These are phyloP conservation scores for Drosophila infuscata DNA, from an alignment of 2,888 invertebrate species.

Conservation along the genomic window DNA sequence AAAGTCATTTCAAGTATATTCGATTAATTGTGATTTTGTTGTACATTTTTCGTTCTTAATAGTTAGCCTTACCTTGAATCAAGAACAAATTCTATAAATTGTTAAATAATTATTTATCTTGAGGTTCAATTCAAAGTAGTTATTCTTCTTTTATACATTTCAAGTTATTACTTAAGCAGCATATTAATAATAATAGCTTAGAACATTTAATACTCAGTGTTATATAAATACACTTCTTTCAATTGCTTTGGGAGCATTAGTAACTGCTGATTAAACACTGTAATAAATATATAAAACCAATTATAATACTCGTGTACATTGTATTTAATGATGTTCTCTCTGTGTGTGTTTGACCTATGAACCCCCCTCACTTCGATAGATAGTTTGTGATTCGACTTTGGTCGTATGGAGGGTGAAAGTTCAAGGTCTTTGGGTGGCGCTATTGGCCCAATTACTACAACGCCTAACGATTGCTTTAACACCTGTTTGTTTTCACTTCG, in stretches of 20 bases:
- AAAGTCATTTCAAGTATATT: not conserved
- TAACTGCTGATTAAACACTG: constrained; percentile 10
- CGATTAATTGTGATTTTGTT: not conserved
- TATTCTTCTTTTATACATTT: not conserved
- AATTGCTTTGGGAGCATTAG: constrained; percentile 11
- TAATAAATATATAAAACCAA: constrained; percentile 20
- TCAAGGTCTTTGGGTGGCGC: constrained; percentile 60
- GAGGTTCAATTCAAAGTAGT: not conserved
- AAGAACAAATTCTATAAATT: not conserved
- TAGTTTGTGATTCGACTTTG: constrained; percentile 36
- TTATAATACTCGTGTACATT: constrained; percentile 40
- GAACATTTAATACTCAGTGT: not conserved
- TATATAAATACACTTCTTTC: not conserved
- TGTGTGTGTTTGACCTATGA: constrained; percentile 35
- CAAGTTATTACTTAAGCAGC: not conserved
- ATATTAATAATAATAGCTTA: not conserved
- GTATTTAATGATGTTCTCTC: constrained; percentile 15
- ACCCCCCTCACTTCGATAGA: constrained; percentile 14
- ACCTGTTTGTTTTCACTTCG: constrained; percentile 65
- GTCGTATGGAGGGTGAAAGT: constrained; percentile 26
- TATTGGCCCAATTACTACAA: constrained; percentile 37
- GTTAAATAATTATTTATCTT: not conserved
- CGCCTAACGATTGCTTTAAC: constrained; percentile 25
- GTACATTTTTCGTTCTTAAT: not conserved
- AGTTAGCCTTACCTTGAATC: not conserved